These are phyloP conservation scores for Colossoma macropomum DNA, from an alignment of 2,113 vertebrate genomes.

Conservation along the genomic window DNA sequence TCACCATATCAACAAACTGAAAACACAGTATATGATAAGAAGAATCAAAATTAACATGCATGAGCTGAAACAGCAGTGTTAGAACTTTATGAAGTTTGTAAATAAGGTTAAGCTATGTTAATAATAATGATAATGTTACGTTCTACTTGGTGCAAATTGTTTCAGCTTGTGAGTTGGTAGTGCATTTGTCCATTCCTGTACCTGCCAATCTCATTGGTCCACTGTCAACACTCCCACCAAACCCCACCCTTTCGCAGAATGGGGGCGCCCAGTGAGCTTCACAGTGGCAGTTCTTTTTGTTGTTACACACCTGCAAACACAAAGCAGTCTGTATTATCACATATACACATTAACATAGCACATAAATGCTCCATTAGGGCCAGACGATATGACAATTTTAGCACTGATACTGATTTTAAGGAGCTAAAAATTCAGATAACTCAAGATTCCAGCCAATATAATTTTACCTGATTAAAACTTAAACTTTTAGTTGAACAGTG, in stretches of 20 bases:
- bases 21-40: neutral
- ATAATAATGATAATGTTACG: neutral
- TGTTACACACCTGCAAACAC: conserved; percentile 91
- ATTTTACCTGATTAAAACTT: no score
- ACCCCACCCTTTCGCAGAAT: conserved; percentile 87
- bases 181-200: conserved; percentile 57
- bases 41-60: neutral
- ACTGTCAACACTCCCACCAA: conserved; percentile 93
- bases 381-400: no score
- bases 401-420: no score
- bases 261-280: conserved; percentile 94
- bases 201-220: conserved; percentile 89
- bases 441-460: no score
- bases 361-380: no score
- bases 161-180: neutral
- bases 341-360: neutral
- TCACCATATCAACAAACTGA: neutral
- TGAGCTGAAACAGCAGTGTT: neutral
- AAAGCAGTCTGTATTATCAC: neutral
- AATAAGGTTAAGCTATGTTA: neutral
- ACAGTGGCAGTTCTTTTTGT: conserved; percentile 96
- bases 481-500: no score
- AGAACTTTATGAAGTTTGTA: no score
- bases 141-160: neutral
- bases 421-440: no score